A percentile compares a stretch with the other conserved stretches of the same genome.
Conservation (phyloP, 2,797 vertebrate species). For the Oceanodroma leucorhoa region DNA sequence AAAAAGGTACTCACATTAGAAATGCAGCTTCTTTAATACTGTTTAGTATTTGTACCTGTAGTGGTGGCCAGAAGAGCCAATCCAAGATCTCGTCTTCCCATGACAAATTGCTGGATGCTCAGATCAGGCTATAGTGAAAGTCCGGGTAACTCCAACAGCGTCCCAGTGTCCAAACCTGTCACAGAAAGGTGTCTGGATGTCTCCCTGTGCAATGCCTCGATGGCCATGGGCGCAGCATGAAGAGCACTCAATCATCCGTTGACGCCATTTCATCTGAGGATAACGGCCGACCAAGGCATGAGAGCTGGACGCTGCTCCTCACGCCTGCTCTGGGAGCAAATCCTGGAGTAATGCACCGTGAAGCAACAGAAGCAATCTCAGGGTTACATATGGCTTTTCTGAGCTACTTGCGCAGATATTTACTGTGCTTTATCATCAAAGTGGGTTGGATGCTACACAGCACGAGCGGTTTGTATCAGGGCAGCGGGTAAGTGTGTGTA, state of each 20-base stretch:
- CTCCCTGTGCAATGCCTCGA: background rate
- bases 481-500: background rate
- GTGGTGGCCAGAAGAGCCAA: background rate
- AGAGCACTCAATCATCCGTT: background rate
- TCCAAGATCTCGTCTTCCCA: background rate
- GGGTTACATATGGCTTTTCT: background rate
- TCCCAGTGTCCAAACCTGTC: background rate
- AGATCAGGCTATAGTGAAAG: background rate
- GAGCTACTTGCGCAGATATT: background rate
- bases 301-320: background rate
- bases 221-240: background rate
- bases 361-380: background rate
- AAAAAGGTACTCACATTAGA: background rate
- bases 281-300: accelerated
- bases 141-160: background rate
- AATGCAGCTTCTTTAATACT: background rate
- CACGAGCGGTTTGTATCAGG: background rate
- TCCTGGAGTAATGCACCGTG: background rate
- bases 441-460: background rate
- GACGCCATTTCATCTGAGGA: background rate
- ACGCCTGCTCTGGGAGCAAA: background rate
- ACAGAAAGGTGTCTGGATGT: background rate
- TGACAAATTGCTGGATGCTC: background rate
- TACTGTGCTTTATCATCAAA: background rate
- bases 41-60: background rate